A percentile compares a stretch with the other conserved stretches of the same genome.
Conservation (phyloP, 2,113 vertebrate species). For the Arenaria interpres region DNA sequence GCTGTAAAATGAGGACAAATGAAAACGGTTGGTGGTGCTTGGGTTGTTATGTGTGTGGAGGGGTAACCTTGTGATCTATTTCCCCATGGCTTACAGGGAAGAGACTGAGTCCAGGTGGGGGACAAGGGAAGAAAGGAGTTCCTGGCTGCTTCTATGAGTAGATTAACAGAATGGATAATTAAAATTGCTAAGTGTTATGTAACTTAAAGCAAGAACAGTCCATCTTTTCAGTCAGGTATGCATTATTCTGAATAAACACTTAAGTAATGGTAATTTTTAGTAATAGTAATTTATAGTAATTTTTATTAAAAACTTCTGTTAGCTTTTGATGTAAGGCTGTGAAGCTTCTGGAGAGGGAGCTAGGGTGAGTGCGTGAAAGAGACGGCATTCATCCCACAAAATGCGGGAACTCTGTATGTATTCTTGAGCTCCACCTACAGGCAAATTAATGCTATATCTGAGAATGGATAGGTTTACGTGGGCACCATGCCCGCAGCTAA, state of each 20-base stretch:
- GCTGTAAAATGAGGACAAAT: neutral
- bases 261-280: neutral
- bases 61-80: neutral
- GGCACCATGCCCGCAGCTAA: neutral
- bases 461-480: neutral
- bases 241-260: neutral
- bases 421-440: slow-evolving; percentile 43
- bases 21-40: neutral
- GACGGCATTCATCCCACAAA: fast-evolving
- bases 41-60: neutral
- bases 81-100: neutral
- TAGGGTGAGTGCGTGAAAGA: neutral
- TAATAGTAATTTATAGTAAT: too few relatives aligned
- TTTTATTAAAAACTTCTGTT: neutral
- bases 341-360: neutral
- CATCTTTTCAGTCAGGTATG: neutral
- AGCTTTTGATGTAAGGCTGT: neutral
- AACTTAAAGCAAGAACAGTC: neutral
- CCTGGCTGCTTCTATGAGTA: neutral
- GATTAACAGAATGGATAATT: neutral
- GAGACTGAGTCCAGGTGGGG: neutral
- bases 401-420: neutral
- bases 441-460: neutral
- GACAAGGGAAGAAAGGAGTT: neutral
- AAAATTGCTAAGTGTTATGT: neutral